Evolutionary conservation across 1,140 invertebrate species (phyloP), one percentile per base, ranked within the genome.

Genomic region (Pemphigus obesinymphae): DNA sequence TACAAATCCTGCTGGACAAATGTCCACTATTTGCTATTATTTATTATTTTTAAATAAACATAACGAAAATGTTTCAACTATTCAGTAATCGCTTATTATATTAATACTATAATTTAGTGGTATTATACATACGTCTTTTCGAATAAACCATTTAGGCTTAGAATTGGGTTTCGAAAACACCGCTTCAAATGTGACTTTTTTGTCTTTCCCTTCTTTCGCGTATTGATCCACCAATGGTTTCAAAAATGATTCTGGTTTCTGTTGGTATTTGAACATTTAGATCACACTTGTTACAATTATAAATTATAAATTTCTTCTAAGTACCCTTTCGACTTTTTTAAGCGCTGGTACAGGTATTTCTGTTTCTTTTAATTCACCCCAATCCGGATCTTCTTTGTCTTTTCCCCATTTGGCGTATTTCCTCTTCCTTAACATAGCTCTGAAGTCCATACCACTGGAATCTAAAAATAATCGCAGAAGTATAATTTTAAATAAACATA

Each of bases 371-470:
- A 98, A 90, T 85, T 96, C 93, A 83, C 95, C 95, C 91, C 94
- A 97, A 87, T 97, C 94, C 43, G 93, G 92, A 84, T 97, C 95
- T 66, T 93, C 92, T 83, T 97, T 93, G 82, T 97, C 93, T 87
- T 92, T 92, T 81, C 89, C 93, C 94, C 96, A 97, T 90, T 97
- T 96, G 85, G 94, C 94, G 85, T 97, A 96, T 88, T 97, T 97
- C 86, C 96, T 93, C 88, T 97, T 97, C 88, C 98, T 98, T 82
- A 99, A 90, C 93, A 98, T 95, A 83, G 96, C 92, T 89, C 98
- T 92, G 93, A 99, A 99, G 89, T 99, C 98, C 93, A 99, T 96
- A 85, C 95, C 96, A 88, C 94, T 95, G 83, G 96, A 92, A 91
- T 96, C 95, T 96, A 11, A n/a, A n/a, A n/a, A n/a, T n/a, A n/a